Percentiles rank a stretch among this genome's conserved stretches.
These are phyloP conservation scores for Xenopus laevis DNA, from an alignment of 2,113 vertebrate species.

Conservation along the genomic window DNA sequence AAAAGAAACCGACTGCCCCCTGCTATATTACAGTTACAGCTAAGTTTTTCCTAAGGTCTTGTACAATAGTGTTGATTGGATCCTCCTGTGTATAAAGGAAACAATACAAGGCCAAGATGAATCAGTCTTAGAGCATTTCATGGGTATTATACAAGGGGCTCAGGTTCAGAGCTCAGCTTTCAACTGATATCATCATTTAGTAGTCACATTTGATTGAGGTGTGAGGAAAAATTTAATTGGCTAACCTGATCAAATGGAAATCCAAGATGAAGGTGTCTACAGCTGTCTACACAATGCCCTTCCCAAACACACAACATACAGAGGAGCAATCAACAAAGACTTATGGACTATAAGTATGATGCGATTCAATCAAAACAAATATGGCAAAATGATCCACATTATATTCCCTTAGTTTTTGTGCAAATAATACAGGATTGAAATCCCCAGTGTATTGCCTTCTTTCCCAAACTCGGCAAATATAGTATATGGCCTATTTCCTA, in stretches of 20 bases:
- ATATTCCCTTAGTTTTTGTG: too few species aligned
- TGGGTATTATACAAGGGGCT: conserved; percentile 12
- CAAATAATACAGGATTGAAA: too few species aligned
- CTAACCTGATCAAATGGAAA: neutral
- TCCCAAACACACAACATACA: too few species aligned
- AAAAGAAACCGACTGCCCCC: neutral
- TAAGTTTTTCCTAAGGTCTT: conserved; percentile 21
- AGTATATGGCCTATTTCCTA: too few species aligned
- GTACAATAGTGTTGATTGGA: conserved; percentile 38
- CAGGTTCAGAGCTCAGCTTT: neutral
- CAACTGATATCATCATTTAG: neutral
- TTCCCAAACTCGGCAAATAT: too few species aligned
- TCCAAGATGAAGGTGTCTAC: neutral
- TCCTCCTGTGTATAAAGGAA: conserved; percentile 25
- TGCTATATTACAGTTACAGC: conserved; percentile 22
- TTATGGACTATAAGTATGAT: too few species aligned
- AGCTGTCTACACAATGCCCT: neutral
- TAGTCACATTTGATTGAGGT: conserved; percentile 1
- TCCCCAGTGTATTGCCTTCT: too few species aligned
- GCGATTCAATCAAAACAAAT: too few species aligned
- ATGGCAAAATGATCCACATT: too few species aligned
- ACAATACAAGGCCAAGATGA: conserved; percentile 16
- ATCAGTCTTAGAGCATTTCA: conserved; percentile 4
- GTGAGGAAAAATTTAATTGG: neutral
- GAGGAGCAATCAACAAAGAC: too few species aligned